These are phyloP conservation scores for Actinemys pallida DNA, from an alignment of 2,113 vertebrate species.

Conservation along the genomic window DNA sequence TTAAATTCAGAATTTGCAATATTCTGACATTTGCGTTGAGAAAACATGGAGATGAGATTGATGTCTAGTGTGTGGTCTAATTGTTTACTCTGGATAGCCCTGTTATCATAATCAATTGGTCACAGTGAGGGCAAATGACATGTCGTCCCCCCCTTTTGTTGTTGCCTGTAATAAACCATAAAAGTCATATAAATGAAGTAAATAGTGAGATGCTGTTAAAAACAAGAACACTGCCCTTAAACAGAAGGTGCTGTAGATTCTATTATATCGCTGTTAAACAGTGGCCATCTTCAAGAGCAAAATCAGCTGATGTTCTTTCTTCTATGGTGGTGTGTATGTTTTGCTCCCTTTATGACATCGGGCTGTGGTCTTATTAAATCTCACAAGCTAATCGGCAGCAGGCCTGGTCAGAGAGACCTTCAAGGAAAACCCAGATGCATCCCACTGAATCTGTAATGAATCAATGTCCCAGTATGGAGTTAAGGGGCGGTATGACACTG, in stretches of 20 bases:
- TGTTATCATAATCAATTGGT: constrained; percentile 23
- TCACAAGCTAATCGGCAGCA: neutral
- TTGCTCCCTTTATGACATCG: neutral
- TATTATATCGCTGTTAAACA: neutral
- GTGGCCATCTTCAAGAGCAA: neutral
- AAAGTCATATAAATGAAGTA: constrained; percentile 21
- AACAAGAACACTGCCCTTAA: neutral
- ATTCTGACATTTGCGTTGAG: constrained; percentile 14
- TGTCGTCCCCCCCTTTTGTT: neutral
- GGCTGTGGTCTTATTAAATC: neutral
- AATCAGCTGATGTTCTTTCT: neutral
- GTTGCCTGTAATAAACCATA: constrained; percentile 33
- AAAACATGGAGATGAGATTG: constrained; percentile 2
- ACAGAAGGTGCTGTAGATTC: constrained; percentile 3
- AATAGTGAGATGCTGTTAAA: constrained; percentile 44
- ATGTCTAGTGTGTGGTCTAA: constrained; percentile 4
- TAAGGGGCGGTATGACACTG: neutral
- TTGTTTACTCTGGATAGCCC: neutral
- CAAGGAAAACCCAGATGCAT: neutral
- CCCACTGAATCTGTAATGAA: neutral
- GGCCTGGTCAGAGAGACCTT: neutral
- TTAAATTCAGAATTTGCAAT: neutral
- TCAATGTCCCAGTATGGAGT: neutral
- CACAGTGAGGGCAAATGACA: neutral
- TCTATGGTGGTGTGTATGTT: accelerated